Base-by-base conservation (phyloP, 2,888 invertebrate species). In the Crematogaster levior region DNA sequence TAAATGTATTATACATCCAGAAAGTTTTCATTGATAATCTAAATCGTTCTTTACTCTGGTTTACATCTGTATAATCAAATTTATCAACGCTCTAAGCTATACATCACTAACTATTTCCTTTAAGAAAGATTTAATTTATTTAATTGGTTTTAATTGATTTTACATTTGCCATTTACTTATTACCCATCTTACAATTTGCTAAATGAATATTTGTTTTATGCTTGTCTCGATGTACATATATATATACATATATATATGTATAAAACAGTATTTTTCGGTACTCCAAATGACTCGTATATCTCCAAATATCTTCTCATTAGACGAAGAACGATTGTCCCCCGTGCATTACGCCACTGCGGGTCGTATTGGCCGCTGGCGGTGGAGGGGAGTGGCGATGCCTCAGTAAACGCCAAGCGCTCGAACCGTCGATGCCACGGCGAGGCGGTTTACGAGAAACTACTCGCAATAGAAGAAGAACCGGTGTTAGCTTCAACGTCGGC, bases 341-440 rank as follows among this genome's bases (percentile, higher is more conserved):
- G 66, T 60, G 65, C 61, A 72, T 80, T 85, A 82, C 65, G 72
- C 75, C 75, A 68, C 51, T 87, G 82, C 46, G 46, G 79, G 43
- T 63, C 81, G 87, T 82, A 85, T 85, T 68, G 84, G 79, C 80
- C 72, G 72, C n/a, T 56, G 72, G 40, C 40, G 82, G 63, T 80
- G 81, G 84, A 86, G 86, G 90, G 84, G 83, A 79, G 66, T 84
- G 79, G 83, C 88, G 89, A 91, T 90, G 90, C 84, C 84, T 92
- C 89, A 90, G 91, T 92, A 92, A 92, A 91, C 92, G 91, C 89
- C 88, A 87, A 92, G 87, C 91, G 92, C 87, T 90, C 88, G 87
- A 88, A 86, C 87, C 61, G 85, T 87, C 86, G 90, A 86, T 86
- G 87, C 80, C 46, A 27, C 53, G 79, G 72, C 60, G 53, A 61